These are phyloP conservation scores for Aselliscus stoliczkanus DNA, from an alignment of 2,797 vertebrate genomes.

Conservation along the genomic window DNA sequence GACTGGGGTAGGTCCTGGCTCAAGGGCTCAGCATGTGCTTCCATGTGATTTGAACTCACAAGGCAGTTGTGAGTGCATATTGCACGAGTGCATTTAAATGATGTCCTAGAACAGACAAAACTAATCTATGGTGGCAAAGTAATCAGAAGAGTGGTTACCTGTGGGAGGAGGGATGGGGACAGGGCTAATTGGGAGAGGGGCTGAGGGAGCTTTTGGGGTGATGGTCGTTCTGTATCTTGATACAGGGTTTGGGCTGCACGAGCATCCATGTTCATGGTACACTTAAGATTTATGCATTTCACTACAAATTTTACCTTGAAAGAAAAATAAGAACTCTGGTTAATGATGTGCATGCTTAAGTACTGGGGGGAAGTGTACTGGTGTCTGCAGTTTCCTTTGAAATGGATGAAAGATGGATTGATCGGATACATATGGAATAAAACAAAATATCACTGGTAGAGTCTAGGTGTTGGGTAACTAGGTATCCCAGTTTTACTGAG, in stretches of 20 bases:
- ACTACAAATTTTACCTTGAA: neutral
- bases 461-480: neutral
- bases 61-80: too few species aligned
- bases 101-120: neutral
- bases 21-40: neutral
- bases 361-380: rapidly evolving
- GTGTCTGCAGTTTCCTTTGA: neutral
- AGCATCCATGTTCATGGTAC: neutral
- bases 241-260: neutral
- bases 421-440: neutral
- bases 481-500: neutral
- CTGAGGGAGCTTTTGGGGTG: neutral
- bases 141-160: rapidly evolving
- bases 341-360: neutral
- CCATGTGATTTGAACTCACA: neutral
- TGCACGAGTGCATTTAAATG: rapidly evolving
- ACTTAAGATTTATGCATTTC: neutral
- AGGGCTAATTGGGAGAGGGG: neutral
- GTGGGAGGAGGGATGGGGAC: too few species aligned
- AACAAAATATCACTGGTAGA: neutral
- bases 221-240: neutral
- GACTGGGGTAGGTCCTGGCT: neutral
- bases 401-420: neutral
- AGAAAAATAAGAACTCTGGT: neutral
- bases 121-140: too few species aligned